A percentile compares a stretch with the other conserved stretches of the same genome.
phyloP scores from a whole-genome alignment of 2,113 vertebrate genomes.

The Rissa tridactyla region DNA sequence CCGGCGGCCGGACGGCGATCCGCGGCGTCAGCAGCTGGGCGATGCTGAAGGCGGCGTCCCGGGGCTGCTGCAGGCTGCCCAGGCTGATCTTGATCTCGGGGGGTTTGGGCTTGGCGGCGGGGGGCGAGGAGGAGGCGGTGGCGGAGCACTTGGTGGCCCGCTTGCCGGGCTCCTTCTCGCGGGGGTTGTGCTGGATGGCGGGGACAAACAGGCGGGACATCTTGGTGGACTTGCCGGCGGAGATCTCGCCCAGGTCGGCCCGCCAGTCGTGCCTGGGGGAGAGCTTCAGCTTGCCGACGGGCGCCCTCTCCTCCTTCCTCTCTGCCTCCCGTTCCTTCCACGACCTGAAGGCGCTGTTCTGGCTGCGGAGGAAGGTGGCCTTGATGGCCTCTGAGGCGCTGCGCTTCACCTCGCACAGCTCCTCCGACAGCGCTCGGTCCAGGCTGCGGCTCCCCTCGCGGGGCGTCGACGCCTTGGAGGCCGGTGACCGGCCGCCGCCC shows the following conservation, averaged over 20 bases:
- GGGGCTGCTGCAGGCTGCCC: conserved; percentile 76
- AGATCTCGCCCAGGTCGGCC: conserved; percentile 73
- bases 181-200: conserved; percentile 81
- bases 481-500: conserved; percentile 72
- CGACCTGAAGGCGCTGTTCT: conserved; percentile 94
- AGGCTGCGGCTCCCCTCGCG: conserved; percentile 57
- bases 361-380: conserved; percentile 87
- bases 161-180: conserved; percentile 70
- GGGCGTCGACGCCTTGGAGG: conserved; percentile 76
- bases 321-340: conserved; percentile 91
- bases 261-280: conserved; percentile 62
- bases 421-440: conserved; percentile 64
- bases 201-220: conserved; percentile 95
- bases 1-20: conserved; percentile 63
- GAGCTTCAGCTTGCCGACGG: conserved; percentile 59
- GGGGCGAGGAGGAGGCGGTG: conserved; percentile 14
- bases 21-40: conserved; percentile 84
- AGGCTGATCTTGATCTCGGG: conserved; percentile 93
- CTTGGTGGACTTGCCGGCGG: conserved; percentile 78
- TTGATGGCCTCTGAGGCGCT: conserved; percentile 83
- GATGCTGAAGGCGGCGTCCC: conserved; percentile 78
- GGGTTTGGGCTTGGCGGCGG: conserved; percentile 54
- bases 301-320: conserved; percentile 72
- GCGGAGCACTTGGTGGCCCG: conserved; percentile 68
- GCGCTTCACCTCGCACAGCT: conserved; percentile 82